Evolutionary conservation across 2,888 invertebrate species (phyloP).

Genomic region (Atherix ibis): DNA sequence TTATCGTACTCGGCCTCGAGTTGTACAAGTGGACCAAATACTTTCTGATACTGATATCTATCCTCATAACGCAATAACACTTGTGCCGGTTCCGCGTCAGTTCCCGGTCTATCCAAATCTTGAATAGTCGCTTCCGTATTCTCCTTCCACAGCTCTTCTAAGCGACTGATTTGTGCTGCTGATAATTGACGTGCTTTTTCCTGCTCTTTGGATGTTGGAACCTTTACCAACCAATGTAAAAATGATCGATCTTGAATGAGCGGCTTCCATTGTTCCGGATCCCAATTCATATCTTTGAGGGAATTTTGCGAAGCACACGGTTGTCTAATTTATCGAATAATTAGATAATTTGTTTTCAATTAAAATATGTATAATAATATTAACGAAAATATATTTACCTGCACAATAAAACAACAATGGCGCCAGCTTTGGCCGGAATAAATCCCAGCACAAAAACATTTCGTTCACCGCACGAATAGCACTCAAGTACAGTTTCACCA

Average conservation of each 20-base stretch:
- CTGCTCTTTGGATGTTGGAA: slow-evolving; percentile 95
- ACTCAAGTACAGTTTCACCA: slow-evolving; percentile 94
- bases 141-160: slow-evolving; percentile 98
- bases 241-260: slow-evolving; percentile 93
- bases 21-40: slow-evolving; percentile 92
- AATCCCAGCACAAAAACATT: slow-evolving; percentile 98
- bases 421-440: slow-evolving; percentile 97
- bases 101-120: slow-evolving; percentile 94
- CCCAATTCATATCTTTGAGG: slow-evolving; percentile 98
- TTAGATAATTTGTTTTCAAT: no score
- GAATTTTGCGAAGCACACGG: slow-evolving; percentile 97
- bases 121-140: slow-evolving; percentile 96
- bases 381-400: slow-evolving; percentile 40
- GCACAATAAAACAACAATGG: slow-evolving; percentile 91
- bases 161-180: slow-evolving; percentile 90
- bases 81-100: slow-evolving; percentile 95
- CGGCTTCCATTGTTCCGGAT: slow-evolving; percentile 97
- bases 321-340: no score
- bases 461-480: slow-evolving; percentile 95
- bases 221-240: slow-evolving; percentile 91
- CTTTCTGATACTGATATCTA: slow-evolving; percentile 97
- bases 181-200: slow-evolving; percentile 90
- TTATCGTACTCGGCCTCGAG: slow-evolving; percentile 98
- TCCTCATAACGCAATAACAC: slow-evolving; percentile 71
- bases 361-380: no score